phyloP scores from a whole-genome alignment of 2,888 invertebrate genomes.

The Lepidochrysops patricia region DNA sequence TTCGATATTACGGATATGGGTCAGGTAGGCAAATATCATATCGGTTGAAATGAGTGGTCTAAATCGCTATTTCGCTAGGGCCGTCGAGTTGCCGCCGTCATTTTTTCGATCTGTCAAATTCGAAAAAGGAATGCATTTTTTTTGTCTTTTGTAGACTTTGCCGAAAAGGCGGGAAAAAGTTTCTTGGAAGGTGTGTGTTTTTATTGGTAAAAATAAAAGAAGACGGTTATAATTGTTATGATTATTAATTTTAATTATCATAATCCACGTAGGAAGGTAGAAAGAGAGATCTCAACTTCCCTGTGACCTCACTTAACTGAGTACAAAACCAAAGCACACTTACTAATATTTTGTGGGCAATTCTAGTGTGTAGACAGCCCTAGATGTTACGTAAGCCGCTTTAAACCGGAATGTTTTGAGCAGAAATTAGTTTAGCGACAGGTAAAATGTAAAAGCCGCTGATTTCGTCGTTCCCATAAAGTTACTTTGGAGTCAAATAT shows the following conservation, averaged over 20 bases:
- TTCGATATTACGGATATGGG: conserved; percentile 1
- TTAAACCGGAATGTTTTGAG: not conserved
- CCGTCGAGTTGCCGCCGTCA: not conserved
- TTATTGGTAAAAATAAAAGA: too few relatives aligned
- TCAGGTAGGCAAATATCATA: conserved; percentile 5
- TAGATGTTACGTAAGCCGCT: not conserved
- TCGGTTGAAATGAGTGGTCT: not conserved
- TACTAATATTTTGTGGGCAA: not conserved
- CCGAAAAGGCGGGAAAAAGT: too few relatives aligned
- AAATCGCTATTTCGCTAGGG: not conserved
- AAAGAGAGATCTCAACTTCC: too few relatives aligned
- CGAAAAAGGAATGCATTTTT: too few relatives aligned
- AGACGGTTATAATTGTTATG: too few relatives aligned
- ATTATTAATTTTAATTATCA: too few relatives aligned
- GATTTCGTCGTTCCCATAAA: not conserved
- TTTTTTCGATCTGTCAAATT: not conserved
- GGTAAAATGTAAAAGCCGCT: not conserved
- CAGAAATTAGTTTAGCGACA: not conserved
- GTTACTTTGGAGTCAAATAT: not conserved
- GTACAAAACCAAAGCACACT: too few relatives aligned
- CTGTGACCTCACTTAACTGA: too few relatives aligned
- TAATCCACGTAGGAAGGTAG: too few relatives aligned
- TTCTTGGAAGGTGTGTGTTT: too few relatives aligned
- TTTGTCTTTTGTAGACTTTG: too few relatives aligned
- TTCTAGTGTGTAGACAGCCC: not conserved